These are phyloP conservation scores for Scolopax rusticola DNA, from an alignment of 2,797 vertebrate species.

Conservation along the genomic window DNA sequence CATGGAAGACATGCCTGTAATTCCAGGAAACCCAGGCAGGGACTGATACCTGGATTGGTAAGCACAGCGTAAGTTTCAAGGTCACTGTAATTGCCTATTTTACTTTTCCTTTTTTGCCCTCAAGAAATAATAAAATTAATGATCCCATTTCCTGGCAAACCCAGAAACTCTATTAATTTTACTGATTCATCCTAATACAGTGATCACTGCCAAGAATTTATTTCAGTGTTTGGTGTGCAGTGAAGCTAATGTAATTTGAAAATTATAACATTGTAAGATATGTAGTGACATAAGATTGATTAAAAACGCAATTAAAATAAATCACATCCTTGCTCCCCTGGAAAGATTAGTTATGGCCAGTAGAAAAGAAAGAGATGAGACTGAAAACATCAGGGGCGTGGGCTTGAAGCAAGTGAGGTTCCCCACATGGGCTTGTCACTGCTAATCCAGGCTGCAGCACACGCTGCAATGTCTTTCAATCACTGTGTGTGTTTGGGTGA, in stretches of 20 bases:
- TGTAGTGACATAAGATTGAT: constrained; percentile 71
- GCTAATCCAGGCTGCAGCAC: neutral
- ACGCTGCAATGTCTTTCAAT: neutral
- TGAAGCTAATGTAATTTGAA: constrained; percentile 70
- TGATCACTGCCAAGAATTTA: constrained; percentile 53
- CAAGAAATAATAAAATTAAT: constrained; percentile 56
- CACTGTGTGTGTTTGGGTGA: neutral
- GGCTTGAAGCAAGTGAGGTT: constrained; percentile 36
- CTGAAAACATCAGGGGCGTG: neutral
- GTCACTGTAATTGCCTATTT: neutral
- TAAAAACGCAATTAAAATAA: constrained; percentile 68
- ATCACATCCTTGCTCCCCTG: constrained; percentile 55
- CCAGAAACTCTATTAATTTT: constrained; percentile 54
- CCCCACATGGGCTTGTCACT: neutral
- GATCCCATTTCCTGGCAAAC: constrained; percentile 33
- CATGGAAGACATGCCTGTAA: neutral
- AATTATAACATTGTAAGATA: constrained; percentile 62
- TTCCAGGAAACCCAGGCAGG: neutral
- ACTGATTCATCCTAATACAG: constrained; percentile 42
- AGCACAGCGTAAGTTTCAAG: neutral
- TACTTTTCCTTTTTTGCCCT: neutral
- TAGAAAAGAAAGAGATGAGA: constrained; percentile 37
- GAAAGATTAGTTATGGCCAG: constrained; percentile 58
- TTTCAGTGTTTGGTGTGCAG: constrained; percentile 56
- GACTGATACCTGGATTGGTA: neutral